A percentile compares a stretch with the other conserved stretches of the same genome.
phyloP scores from a whole-genome alignment of 2,888 invertebrate species.

The Callyntrura sp. region DNA sequence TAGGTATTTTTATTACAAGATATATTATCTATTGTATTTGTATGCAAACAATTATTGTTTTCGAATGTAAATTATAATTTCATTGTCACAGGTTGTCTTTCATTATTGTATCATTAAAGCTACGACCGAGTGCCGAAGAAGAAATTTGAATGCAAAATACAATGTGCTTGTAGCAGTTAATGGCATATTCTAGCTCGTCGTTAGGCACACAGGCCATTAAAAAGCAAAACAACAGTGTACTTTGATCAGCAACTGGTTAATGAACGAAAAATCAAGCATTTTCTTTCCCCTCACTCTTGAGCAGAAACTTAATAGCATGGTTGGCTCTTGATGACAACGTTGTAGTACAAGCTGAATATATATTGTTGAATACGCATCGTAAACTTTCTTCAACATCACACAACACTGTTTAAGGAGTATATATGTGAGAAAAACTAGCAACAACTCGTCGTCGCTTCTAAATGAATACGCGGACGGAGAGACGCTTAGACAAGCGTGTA shows the following conservation, averaged over 20 bases:
- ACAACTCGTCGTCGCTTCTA: neutral
- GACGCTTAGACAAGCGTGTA: neutral
- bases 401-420: conserved; percentile 16
- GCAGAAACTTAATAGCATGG: neutral
- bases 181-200: too few species aligned
- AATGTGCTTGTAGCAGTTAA: too few species aligned
- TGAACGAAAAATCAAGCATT: neutral
- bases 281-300: neutral
- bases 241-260: neutral
- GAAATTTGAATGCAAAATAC: conserved; percentile 20
- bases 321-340: neutral
- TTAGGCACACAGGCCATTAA: neutral
- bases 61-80: neutral
- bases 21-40: conserved; percentile 1
- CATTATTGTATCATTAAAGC: neutral
- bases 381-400: conserved; percentile 26
- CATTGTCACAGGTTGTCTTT: conserved; percentile 1
- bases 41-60: neutral
- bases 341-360: neutral
- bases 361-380: neutral
- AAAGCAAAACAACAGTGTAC: neutral
- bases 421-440: too few species aligned
- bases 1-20: neutral
- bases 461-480: neutral
- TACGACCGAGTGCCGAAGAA: neutral